These are phyloP conservation scores for Sylvilagus floridanus DNA, from an alignment of 2,797 vertebrate species.

Conservation along the genomic window DNA sequence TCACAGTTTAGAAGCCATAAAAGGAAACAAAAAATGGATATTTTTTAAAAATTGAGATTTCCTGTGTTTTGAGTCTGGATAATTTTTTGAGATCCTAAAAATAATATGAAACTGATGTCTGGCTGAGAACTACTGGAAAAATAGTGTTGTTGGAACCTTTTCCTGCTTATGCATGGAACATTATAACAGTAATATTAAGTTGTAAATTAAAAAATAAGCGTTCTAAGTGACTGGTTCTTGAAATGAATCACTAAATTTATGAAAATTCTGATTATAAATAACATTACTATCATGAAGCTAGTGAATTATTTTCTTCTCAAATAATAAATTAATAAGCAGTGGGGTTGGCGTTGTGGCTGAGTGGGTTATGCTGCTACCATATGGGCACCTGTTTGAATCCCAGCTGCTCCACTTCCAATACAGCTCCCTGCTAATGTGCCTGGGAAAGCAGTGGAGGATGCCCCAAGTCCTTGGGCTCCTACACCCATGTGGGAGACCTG, in stretches of 20 bases:
- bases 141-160: neutral
- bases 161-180: neutral
- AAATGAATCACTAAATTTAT: neutral
- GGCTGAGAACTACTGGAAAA: slow-evolving; percentile 10
- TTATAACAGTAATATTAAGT: slow-evolving; percentile 29
- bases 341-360: too few species aligned
- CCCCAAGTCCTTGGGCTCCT: too few species aligned
- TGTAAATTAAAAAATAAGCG: slow-evolving; percentile 35
- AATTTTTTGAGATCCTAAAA: neutral
- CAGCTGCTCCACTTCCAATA: too few species aligned
- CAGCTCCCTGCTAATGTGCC: too few species aligned
- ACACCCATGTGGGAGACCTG: too few species aligned
- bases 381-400: too few species aligned
- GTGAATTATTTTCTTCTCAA: neutral
- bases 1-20: slow-evolving; percentile 13
- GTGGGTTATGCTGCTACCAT: too few species aligned
- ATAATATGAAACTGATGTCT: slow-evolving; percentile 31
- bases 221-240: neutral
- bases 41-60: neutral
- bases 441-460: too few species aligned
- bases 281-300: neutral
- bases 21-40: neutral
- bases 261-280: neutral
- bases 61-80: neutral
- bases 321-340: neutral